A percentile compares a stretch with the other conserved stretches of the same genome.
These are phyloP conservation scores for Gibbula magus DNA, from an alignment of 2,888 invertebrate species.

Conservation along the genomic window DNA sequence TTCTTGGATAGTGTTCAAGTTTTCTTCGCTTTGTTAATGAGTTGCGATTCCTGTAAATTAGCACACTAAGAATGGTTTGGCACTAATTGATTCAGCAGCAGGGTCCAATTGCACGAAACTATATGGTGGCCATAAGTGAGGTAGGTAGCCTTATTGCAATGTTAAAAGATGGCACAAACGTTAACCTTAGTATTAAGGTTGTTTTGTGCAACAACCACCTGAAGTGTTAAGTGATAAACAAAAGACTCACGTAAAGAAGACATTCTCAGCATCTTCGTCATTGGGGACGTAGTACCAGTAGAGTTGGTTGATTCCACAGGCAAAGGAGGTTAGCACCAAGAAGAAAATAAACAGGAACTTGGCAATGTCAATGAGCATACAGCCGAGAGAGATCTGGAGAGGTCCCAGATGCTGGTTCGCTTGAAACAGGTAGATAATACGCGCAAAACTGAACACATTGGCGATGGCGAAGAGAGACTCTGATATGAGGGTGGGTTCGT, in stretches of 20 bases:
- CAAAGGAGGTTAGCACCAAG: conserved; percentile 77
- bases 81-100: too few relatives aligned
- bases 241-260: conserved; percentile 66
- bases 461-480: conserved; percentile 79
- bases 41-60: too few relatives aligned
- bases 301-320: conserved; percentile 84
- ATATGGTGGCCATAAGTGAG: not conserved
- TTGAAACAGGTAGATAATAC: conserved; percentile 79
- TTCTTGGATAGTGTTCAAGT: too few relatives aligned
- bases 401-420: conserved; percentile 78
- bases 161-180: too few relatives aligned
- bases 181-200: too few relatives aligned
- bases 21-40: too few relatives aligned
- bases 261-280: conserved; percentile 45
- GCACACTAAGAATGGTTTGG: too few relatives aligned
- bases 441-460: conserved; percentile 78
- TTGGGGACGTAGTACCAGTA: conserved; percentile 77
- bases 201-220: too few relatives aligned
- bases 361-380: conserved; percentile 79
- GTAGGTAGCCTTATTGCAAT: not conserved
- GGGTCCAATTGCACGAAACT: too few relatives aligned
- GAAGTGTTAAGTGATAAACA: not conserved
- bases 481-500: conserved; percentile 78
- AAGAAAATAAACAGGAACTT: conserved; percentile 78
- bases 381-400: conserved; percentile 78